phyloP scores from a whole-genome alignment of 2,797 vertebrate genomes.

The Diplodus puntazzo region DNA sequence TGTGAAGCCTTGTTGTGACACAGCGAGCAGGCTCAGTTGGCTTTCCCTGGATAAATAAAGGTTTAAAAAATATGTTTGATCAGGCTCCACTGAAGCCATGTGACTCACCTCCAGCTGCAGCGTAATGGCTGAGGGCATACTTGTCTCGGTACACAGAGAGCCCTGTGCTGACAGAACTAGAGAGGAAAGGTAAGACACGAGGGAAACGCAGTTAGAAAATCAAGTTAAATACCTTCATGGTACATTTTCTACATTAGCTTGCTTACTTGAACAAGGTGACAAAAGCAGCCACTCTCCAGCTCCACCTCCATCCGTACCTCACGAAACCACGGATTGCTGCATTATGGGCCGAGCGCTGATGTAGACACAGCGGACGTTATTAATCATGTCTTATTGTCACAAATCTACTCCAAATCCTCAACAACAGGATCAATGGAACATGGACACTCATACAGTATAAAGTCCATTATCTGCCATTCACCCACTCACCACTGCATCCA shows the following conservation, averaged over 20 bases:
- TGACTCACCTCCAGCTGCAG: conserved; percentile 92
- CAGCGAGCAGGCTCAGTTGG: background rate
- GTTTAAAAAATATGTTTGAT: background rate
- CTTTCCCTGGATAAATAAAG: background rate
- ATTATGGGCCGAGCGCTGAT: conserved; percentile 90
- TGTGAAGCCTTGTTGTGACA: background rate
- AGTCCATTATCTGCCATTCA: background rate
- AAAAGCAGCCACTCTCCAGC: conserved; percentile 92
- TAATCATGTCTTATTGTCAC: background rate
- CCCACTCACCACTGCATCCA: conserved; percentile 91
- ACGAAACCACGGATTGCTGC: conserved; percentile 92
- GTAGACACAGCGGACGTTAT: background rate
- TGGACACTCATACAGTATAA: background rate
- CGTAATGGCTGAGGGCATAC: conserved; percentile 85
- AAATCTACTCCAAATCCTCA: background rate
- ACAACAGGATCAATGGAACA: background rate
- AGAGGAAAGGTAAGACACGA: conserved; percentile 65
- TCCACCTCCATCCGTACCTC: conserved; percentile 95
- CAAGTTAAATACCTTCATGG: background rate
- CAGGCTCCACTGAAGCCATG: background rate
- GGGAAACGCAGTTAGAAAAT: background rate
- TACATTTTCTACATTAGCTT: background rate
- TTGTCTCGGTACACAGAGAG: conserved; percentile 90
- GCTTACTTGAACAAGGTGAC: conserved; percentile 93
- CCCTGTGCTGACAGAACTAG: conserved; percentile 88